Base-by-base conservation (phyloP, 2,113 vertebrate species). In the Natator depressus region DNA sequence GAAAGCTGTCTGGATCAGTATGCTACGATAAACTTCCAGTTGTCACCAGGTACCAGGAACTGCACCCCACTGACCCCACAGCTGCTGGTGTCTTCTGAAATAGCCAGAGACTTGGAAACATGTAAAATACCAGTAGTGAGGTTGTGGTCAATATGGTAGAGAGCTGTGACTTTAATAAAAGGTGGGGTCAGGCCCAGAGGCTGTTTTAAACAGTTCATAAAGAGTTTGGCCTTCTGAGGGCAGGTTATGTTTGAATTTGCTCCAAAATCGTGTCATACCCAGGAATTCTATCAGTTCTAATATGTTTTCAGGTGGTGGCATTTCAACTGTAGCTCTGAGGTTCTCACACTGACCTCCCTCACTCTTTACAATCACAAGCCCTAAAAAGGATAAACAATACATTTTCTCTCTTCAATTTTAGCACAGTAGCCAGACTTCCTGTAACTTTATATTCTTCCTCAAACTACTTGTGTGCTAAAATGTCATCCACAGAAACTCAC, bases 381-480 rank as follows among this genome's bases (percentile, higher is more conserved):
- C 38, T 46, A 55, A 86, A 76, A 51, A 29, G 12, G 3, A 20
- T 42, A 75, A 75, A 75, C 20, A 5, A 47, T 42, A 78, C 6
- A 27, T 54, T 46, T 86, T 53, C 50, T 76, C 17, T 76, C 17
- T 95, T 49, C 69, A 12, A 0, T 0, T 83, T 27, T 89, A 22
- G 11, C 4, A 91, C 29, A 53, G 84, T 8, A 1, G 29, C 3
- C 22, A 20, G 46, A 25, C 84, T 27, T 79, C 85, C 35, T 20
- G 16, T 93, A 86, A 95, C 89, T 51, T 20, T 72, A 42, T 49
- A 57, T 84, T 19, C 11, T 84, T 83, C 85, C 27, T 2, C 50
- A 85, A 35, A 82, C 49, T 90, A 54, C 91, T 22, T 80, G 91
- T 87, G 27, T 86, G 51, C 84, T 89, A 31, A 89, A 94, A 75